These are phyloP conservation scores for Pavo muticus DNA, from an alignment of 2,113 vertebrate species.

Conservation along the genomic window DNA sequence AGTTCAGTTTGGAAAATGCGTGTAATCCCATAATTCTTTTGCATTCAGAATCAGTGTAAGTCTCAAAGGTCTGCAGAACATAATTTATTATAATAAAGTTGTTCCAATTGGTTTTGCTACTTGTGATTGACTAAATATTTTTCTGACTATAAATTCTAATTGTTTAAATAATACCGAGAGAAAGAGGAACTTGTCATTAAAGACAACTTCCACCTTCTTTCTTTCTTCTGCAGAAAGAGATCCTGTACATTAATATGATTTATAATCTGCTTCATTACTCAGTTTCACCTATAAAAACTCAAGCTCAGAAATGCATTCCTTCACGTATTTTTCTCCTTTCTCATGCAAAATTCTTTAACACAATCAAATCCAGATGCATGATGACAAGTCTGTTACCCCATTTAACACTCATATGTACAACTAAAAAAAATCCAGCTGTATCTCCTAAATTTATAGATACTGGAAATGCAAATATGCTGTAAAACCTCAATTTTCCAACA, in stretches of 20 bases:
- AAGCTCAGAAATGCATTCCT: neutral
- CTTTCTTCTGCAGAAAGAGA: neutral
- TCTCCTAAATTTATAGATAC: neutral
- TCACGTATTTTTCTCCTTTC: neutral
- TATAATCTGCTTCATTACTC: neutral
- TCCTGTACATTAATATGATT: neutral
- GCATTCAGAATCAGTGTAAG: neutral
- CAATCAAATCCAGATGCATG: neutral
- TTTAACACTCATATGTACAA: neutral
- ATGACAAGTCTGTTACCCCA: neutral
- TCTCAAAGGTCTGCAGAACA: conserved; percentile 1
- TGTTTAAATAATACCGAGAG: neutral
- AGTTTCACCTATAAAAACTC: neutral
- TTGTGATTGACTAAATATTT: conserved; percentile 57
- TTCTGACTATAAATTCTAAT: neutral
- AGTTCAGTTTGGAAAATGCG: neutral
- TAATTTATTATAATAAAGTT: neutral
- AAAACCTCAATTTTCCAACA: neutral
- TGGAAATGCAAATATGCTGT: neutral
- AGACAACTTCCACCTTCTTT: neutral
- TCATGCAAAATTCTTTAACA: neutral
- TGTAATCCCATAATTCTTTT: neutral
- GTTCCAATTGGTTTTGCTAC: conserved; percentile 62
- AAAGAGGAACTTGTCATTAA: neutral
- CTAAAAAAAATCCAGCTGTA: neutral